Evolutionary conservation across 2,888 invertebrate genomes (phyloP).

Genomic region (Cephus rjabovi): DNA sequence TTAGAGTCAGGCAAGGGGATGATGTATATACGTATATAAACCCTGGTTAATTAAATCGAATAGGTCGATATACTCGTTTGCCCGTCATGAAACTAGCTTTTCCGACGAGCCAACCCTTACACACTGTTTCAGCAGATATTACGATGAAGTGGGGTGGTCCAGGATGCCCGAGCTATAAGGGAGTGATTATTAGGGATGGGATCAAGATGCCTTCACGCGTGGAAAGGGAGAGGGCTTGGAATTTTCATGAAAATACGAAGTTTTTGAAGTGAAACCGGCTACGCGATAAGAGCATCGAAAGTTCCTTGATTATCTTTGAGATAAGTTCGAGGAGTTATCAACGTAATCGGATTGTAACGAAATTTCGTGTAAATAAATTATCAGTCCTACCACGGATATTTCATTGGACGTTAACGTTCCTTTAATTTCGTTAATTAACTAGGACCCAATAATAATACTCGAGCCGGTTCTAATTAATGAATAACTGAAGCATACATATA

Average conservation of each 20-base stretch:
- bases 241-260: neutral
- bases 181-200: neutral
- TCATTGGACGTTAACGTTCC: neutral
- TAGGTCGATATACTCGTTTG: constrained; percentile 3
- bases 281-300: neutral
- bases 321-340: neutral
- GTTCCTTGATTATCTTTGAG: neutral
- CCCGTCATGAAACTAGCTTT: neutral
- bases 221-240: neutral
- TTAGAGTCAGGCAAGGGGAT: neutral
- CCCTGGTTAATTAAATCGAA: constrained; percentile 8
- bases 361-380: neutral
- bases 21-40: neutral
- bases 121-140: neutral
- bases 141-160: neutral
- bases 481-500: neutral
- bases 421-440: neutral
- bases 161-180: neutral
- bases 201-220: neutral
- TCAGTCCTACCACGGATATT: neutral
- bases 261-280: neutral
- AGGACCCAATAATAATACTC: neutral
- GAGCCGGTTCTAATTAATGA: neutral
- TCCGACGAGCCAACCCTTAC: neutral
- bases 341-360: neutral